Evolutionary conservation across 2,113 vertebrate genomes (phyloP).

Genomic region (Neogobius melanostomus): DNA sequence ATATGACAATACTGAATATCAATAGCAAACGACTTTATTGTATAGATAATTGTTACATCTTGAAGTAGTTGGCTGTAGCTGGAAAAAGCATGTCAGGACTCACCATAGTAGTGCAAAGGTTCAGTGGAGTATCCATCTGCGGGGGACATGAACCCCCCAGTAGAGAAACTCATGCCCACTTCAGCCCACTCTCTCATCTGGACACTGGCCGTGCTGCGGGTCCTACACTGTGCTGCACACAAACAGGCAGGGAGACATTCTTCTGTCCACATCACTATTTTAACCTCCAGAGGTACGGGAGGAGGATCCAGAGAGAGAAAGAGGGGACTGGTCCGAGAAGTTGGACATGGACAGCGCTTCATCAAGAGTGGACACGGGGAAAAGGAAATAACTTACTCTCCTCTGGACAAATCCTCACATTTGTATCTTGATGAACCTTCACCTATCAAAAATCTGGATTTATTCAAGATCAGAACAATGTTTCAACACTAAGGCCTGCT

Average conservation of each 20-base stretch:
- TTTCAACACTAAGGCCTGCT: too few relatives aligned
- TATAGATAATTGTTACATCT: neutral
- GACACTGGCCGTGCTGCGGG: constrained; percentile 14
- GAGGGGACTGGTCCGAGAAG: constrained; percentile 61
- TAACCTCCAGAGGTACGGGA: constrained; percentile 59
- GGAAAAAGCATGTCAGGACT: constrained; percentile 49
- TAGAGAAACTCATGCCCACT: constrained; percentile 81
- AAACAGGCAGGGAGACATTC: constrained; percentile 60
- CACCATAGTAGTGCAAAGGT: constrained; percentile 86
- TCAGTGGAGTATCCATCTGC: constrained; percentile 85
- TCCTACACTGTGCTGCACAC: constrained; percentile 22
- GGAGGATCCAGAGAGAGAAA: constrained; percentile 36
- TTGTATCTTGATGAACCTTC: too few relatives aligned
- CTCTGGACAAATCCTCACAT: too few relatives aligned
- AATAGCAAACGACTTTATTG: too few relatives aligned
- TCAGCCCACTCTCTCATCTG: constrained; percentile 85
- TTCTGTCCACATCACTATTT: constrained; percentile 49
- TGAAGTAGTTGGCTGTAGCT: neutral
- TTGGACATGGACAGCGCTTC: constrained; percentile 55
- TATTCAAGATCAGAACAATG: too few relatives aligned
- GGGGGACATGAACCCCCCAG: constrained; percentile 80
- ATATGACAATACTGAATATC: too few relatives aligned
- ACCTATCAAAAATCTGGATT: too few relatives aligned
- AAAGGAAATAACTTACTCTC: too few relatives aligned
- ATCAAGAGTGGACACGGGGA: too few relatives aligned